A percentile compares a stretch with the other conserved stretches of the same genome.
Conservation (phyloP, 2,797 vertebrate genomes). For the Aulostomus chinensis region DNA sequence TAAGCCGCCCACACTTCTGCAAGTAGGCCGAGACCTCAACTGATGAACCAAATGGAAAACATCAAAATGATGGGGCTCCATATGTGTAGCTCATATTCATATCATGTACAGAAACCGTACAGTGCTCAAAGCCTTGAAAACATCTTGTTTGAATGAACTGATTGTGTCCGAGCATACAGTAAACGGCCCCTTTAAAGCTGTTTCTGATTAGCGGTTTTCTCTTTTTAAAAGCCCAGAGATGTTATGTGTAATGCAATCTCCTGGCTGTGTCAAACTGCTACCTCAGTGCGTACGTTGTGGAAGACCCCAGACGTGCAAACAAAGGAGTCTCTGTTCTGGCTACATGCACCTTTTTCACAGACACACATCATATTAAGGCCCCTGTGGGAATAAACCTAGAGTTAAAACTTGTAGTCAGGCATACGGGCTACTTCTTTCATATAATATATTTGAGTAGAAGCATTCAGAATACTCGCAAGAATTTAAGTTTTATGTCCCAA, state of each 20-base stretch:
- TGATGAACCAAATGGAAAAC: constrained; percentile 55
- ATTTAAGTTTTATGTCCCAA: too few relatives aligned
- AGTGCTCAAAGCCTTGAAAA: constrained; percentile 55
- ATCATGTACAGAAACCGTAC: constrained; percentile 36
- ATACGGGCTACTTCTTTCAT: constrained; percentile 14
- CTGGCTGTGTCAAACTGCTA: constrained; percentile 70
- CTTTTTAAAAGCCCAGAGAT: constrained; percentile 72
- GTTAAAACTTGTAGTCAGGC: constrained; percentile 39
- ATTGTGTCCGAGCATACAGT: constrained; percentile 64
- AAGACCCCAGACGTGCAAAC: constrained; percentile 72
- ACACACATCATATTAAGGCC: constrained; percentile 55
- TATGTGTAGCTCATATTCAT: constrained; percentile 39
- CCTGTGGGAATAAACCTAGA: constrained; percentile 33
- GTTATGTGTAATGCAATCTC: constrained; percentile 79
- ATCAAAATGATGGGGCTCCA: constrained; percentile 49
- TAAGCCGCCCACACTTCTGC: constrained; percentile 42
- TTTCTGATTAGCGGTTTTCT: constrained; percentile 76
- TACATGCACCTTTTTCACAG: constrained; percentile 65
- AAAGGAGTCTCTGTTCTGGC: constrained; percentile 75
- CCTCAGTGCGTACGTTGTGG: constrained; percentile 60
- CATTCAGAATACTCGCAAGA: constrained; percentile 3
- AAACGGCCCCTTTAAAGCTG: constrained; percentile 67
- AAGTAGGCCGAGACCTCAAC: constrained; percentile 43
- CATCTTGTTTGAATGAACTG: constrained; percentile 68
- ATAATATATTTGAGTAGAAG: constrained; percentile 19